Evolutionary conservation across 2,797 vertebrate genomes (phyloP).

Genomic region (Borostomias antarcticus): DNA sequence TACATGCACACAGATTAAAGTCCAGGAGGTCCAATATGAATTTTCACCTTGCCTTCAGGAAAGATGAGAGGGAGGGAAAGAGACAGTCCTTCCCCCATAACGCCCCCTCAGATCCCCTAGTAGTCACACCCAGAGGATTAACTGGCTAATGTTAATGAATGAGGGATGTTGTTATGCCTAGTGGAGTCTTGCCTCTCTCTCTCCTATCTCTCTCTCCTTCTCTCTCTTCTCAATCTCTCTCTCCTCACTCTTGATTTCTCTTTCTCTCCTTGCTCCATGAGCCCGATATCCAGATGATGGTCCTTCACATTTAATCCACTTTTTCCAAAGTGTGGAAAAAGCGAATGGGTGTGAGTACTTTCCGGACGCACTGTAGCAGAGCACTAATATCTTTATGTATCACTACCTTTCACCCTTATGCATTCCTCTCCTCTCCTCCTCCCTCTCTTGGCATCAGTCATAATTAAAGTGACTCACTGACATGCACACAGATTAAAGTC

Average conservation of each 20-base stretch:
- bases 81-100: constrained; percentile 21
- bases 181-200: background rate
- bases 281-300: constrained; percentile 4
- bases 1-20: constrained; percentile 74
- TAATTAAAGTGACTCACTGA: constrained; percentile 74
- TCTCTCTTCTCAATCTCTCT: background rate
- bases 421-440: background rate
- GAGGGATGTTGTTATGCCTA: constrained; percentile 35
- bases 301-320: too few species aligned
- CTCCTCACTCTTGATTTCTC: background rate
- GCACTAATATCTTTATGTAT: constrained; percentile 36
- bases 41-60: constrained; percentile 72
- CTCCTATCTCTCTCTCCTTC: too few species aligned
- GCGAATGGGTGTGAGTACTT: constrained; percentile 42
- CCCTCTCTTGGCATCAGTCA: constrained; percentile 57
- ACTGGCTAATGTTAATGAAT: constrained; percentile 49
- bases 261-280: background rate
- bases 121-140: constrained; percentile 48
- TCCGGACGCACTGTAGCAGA: constrained; percentile 66
- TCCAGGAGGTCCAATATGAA: constrained; percentile 51
- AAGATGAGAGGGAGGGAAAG: constrained; percentile 45
- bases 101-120: background rate
- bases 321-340: too few species aligned
- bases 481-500: constrained; percentile 73
- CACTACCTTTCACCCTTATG: background rate